Evolutionary conservation across 1,140 invertebrate genomes (phyloP).

Genomic region (Apis cerana): DNA sequence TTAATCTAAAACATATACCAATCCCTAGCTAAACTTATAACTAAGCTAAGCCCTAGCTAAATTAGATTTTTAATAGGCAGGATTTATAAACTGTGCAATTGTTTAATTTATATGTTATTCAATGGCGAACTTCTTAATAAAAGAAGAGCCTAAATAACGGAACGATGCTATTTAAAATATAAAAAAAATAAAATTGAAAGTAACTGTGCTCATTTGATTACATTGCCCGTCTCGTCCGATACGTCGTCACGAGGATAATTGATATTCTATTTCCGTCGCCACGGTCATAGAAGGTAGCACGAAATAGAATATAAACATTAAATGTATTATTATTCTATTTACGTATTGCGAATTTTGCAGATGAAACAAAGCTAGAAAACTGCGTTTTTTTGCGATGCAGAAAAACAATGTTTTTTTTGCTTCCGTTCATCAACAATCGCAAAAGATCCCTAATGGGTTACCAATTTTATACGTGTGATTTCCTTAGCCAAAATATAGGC

Average conservation of each 20-base stretch:
- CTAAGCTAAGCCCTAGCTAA: not conserved
- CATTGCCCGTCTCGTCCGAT: not conserved
- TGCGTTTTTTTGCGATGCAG: not conserved
- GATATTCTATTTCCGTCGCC: too few relatives aligned
- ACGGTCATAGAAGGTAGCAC: not conserved
- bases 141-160: not conserved
- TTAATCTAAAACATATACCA: not conserved
- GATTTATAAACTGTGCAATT: not conserved
- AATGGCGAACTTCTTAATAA: not conserved
- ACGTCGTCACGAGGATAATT: not conserved
- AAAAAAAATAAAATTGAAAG: not conserved
- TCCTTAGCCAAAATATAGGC: not conserved
- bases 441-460: conserved; percentile 23
- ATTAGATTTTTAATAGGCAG: not conserved
- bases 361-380: conserved; percentile 15
- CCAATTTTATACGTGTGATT: conserved; percentile 26
- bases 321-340: not conserved
- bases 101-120: not conserved
- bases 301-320: conserved; percentile 5
- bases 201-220: not conserved
- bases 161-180: not conserved
- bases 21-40: not conserved
- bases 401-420: not conserved
- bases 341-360: conserved; percentile 11
- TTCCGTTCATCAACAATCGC: conserved; percentile 5